Conservation (phyloP, 2,888 invertebrate genomes). For the Lithophane ornitopus region DNA sequence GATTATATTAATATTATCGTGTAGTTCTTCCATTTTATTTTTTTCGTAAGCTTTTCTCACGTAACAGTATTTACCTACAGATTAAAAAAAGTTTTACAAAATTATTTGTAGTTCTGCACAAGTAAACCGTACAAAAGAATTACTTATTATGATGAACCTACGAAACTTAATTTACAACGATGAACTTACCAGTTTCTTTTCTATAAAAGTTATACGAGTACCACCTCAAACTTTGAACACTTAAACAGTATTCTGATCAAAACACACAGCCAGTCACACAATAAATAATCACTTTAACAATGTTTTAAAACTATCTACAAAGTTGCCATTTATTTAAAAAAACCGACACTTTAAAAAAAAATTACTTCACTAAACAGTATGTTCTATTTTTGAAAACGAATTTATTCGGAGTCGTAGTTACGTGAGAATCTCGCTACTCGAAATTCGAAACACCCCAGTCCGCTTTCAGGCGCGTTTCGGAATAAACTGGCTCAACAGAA, state of each 20-base stretch:
- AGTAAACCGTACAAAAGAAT: background rate
- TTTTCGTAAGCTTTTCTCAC: background rate
- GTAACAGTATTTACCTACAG: background rate
- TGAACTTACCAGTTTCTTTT: conserved; percentile 48
- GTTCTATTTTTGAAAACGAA: conserved; percentile 1
- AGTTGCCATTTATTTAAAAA: conserved; percentile 12
- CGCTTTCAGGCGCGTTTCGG: conserved; percentile 60
- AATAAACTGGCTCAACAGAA: conserved; percentile 67
- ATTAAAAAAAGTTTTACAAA: background rate
- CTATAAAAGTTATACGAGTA: conserved; percentile 11
- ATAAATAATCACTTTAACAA: conserved; percentile 48
- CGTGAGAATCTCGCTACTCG: conserved; percentile 38
- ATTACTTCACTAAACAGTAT: conserved; percentile 15
- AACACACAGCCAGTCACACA: conserved; percentile 57
- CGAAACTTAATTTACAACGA: background rate
- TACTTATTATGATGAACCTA: background rate
- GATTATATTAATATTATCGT: background rate
- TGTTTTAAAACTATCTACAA: conserved; percentile 36
- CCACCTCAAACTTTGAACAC: conserved; percentile 48
- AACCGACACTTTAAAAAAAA: conserved; percentile 22
- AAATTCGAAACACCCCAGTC: conserved; percentile 49
- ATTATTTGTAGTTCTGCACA: background rate
- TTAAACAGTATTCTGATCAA: conserved; percentile 14
- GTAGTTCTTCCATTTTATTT: background rate
- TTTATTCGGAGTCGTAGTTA: conserved; percentile 43